Percentiles rank a stretch among this genome's conserved stretches.
These are phyloP conservation scores for Donacobius atricapilla DNA, from an alignment of 2,113 vertebrate genomes.

Conservation along the genomic window DNA sequence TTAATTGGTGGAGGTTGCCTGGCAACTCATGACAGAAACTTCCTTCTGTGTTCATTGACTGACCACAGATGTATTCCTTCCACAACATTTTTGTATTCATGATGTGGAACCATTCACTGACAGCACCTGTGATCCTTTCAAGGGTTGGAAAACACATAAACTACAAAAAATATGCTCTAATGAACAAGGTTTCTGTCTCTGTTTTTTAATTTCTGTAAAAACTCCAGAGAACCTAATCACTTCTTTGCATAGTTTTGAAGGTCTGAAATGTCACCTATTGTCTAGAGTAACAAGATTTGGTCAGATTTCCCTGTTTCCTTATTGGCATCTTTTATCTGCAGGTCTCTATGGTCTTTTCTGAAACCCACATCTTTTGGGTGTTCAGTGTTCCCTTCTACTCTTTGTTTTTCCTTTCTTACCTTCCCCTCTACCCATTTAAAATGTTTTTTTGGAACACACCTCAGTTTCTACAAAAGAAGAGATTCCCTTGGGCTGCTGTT, in stretches of 20 bases:
- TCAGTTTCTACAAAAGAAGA: background rate
- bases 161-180: background rate
- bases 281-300: background rate
- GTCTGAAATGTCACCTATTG: background rate
- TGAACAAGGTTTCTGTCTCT: background rate
- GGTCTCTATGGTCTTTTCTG: background rate
- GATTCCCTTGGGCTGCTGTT: background rate
- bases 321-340: background rate
- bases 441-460: background rate
- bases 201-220: background rate
- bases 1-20: conserved; percentile 5
- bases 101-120: background rate
- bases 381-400: background rate
- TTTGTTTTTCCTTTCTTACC: background rate
- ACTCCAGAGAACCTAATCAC: background rate
- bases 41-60: background rate
- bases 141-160: background rate
- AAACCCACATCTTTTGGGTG: background rate
- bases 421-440: background rate
- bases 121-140: background rate
- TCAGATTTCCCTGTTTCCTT: background rate
- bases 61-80: background rate
- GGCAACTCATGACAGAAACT: background rate
- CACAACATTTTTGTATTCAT: background rate
- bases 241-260: background rate